These are phyloP conservation scores for Meriones unguiculatus DNA, from an alignment of 2,113 vertebrate species.

Conservation along the genomic window DNA sequence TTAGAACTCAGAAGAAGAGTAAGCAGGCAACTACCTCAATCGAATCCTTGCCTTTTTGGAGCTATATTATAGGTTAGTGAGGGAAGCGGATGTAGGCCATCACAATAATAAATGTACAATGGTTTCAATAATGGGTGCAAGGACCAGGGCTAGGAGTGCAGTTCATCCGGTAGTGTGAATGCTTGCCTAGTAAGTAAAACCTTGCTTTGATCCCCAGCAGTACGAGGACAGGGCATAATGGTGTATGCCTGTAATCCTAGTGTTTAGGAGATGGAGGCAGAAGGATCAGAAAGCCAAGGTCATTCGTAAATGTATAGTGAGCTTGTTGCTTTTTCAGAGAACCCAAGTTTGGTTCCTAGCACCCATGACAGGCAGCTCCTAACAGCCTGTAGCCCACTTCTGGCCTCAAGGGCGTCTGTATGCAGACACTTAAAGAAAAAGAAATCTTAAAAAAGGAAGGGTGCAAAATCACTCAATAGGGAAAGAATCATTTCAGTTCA, in stretches of 20 bases:
- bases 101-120: conserved; percentile 34
- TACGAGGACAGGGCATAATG: neutral
- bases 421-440: neutral
- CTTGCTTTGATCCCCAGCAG: neutral
- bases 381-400: neutral
- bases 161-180: neutral
- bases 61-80: conserved; percentile 48
- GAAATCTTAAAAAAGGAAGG: neutral
- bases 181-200: neutral
- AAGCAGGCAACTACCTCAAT: neutral
- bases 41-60: conserved; percentile 46
- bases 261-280: neutral
- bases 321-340: neutral
- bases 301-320: neutral
- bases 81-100: conserved; percentile 1
- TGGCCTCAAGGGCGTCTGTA: neutral
- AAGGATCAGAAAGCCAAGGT: neutral
- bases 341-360: neutral
- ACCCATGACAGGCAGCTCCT: neutral
- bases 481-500: conserved; percentile 50
- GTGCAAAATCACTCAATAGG: neutral
- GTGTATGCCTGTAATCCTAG: neutral
- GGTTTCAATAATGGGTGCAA: neutral
- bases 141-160: neutral
- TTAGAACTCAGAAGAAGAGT: neutral